Evolutionary conservation across 2,888 invertebrate species (phyloP).

Genomic region (Sarcophaga subvicina): DNA sequence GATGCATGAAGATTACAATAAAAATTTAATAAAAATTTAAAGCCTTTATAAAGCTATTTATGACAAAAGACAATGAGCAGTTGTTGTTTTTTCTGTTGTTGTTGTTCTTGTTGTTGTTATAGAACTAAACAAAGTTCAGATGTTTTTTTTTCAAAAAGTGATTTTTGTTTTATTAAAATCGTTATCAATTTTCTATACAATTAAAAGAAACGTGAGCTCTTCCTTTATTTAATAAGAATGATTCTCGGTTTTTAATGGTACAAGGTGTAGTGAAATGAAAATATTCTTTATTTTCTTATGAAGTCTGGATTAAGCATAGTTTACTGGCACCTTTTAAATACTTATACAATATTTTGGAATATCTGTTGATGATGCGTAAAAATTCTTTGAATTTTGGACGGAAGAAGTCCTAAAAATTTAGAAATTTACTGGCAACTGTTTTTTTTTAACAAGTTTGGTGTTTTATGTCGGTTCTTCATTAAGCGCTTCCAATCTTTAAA

Average conservation of each 20-base stretch:
- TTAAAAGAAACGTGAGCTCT: slow-evolving; percentile 52
- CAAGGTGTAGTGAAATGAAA: neutral
- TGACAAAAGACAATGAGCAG: neutral
- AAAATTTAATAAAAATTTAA: slow-evolving; percentile 10
- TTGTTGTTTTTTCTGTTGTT: too few species aligned
- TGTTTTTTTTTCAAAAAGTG: neutral
- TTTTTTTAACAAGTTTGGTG: too few species aligned
- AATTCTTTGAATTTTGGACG: too few species aligned
- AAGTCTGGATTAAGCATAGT: neutral
- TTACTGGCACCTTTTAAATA: too few species aligned
- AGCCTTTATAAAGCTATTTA: slow-evolving; percentile 14
- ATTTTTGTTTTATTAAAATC: slow-evolving; percentile 24
- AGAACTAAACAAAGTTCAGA: slow-evolving; percentile 47
- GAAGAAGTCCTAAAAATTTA: too few species aligned
- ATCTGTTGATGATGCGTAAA: too few species aligned
- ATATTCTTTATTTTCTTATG: slow-evolving; percentile 26
- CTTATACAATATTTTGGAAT: too few species aligned
- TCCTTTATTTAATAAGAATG: slow-evolving; percentile 25
- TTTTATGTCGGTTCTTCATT: too few species aligned
- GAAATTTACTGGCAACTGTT: too few species aligned
- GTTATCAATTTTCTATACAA: slow-evolving; percentile 3
- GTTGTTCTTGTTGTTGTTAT: neutral
- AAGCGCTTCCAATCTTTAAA: too few species aligned
- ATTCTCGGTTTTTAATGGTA: neutral
- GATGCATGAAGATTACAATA: neutral